Evolutionary conservation across 2,797 vertebrate genomes (phyloP).

Genomic region (Arctocebus calabarensis): DNA sequence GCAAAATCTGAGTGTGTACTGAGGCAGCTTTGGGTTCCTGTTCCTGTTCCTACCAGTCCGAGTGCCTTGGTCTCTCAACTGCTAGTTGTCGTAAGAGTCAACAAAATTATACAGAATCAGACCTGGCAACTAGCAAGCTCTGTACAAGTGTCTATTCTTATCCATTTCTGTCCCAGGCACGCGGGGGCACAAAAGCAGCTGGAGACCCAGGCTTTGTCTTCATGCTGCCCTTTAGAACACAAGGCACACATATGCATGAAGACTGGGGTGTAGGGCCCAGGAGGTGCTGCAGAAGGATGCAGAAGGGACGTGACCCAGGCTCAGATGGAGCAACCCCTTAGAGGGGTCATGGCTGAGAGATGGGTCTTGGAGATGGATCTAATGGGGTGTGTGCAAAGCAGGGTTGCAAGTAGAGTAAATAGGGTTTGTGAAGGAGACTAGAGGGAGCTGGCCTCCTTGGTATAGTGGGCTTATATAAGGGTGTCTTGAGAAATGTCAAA

Average conservation of each 20-base stretch:
- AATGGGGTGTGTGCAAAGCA: not conserved
- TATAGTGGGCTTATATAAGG: not conserved
- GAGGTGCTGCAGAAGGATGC: not conserved
- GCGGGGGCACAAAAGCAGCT: not conserved
- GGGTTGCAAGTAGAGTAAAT: not conserved
- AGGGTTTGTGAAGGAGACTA: not conserved
- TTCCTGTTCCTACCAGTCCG: not conserved
- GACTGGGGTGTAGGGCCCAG: not conserved
- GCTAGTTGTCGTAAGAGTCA: not conserved
- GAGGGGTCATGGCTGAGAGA: not conserved
- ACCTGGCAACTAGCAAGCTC: not conserved
- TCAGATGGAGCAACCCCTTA: not conserved
- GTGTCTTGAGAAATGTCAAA: not conserved
- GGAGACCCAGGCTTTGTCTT: not conserved
- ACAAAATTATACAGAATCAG: not conserved
- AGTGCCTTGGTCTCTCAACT: not conserved
- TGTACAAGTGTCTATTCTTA: not conserved
- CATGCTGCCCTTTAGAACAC: not conserved
- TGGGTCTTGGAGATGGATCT: not conserved
- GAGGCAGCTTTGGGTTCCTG: not conserved
- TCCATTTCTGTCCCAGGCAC: not conserved
- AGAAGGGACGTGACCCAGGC: not conserved
- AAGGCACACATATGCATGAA: not conserved
- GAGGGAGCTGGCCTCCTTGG: not conserved
- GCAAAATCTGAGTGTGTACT: fast-evolving